These are phyloP conservation scores for Papilio protenor DNA, from an alignment of 2,888 invertebrate species.

Conservation along the genomic window DNA sequence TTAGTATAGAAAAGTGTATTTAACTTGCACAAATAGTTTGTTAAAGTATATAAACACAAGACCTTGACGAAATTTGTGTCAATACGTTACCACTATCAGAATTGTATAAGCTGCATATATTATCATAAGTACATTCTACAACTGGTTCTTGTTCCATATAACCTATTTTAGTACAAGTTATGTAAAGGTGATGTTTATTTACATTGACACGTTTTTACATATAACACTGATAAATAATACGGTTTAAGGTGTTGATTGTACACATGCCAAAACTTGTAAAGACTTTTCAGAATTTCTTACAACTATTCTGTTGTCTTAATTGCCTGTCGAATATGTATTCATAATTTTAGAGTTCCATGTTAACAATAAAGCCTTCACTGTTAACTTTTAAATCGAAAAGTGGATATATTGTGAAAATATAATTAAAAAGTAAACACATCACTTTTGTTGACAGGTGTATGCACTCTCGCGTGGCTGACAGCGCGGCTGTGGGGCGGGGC, in stretches of 20 bases:
- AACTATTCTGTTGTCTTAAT: background rate
- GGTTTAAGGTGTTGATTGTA: background rate
- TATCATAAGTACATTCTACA: background rate
- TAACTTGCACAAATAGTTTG: background rate
- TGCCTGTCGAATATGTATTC: background rate
- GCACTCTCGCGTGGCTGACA: conserved; percentile 86
- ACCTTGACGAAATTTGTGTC: conserved; percentile 18
- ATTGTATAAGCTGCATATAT: background rate
- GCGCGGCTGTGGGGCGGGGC: conserved; percentile 88
- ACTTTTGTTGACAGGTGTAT: conserved; percentile 81
- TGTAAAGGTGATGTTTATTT: conserved; percentile 7
- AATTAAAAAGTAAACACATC: background rate
- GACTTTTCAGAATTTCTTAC: background rate
- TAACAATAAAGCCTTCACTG: background rate
- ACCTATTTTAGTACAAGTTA: background rate
- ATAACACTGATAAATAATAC: too few relatives aligned
- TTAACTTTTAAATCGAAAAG: background rate
- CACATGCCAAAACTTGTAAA: background rate
- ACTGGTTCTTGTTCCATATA: conserved; percentile 8
- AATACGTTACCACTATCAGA: conserved; percentile 9
- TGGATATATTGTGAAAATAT: background rate
- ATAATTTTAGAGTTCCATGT: background rate
- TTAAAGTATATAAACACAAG: background rate
- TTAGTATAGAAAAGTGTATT: background rate
- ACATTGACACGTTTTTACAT: background rate